These are phyloP conservation scores for Glomeris maerens DNA, from an alignment of 1,140 invertebrate species.

Conservation along the genomic window DNA sequence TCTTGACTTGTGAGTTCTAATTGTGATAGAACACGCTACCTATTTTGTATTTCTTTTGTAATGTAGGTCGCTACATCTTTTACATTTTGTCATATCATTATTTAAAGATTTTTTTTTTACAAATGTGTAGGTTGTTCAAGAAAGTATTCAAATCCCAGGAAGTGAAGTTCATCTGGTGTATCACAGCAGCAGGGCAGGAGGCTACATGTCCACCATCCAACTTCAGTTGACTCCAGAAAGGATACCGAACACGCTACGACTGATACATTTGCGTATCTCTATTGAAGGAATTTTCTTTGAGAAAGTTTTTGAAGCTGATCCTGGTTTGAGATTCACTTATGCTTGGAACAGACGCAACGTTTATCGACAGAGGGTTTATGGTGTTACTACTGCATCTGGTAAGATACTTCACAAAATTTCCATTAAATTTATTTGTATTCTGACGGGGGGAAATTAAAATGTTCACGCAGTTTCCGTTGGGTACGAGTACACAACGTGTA, in stretches of 20 bases:
- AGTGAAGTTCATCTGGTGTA: slow-evolving; percentile 87
- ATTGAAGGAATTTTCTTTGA: slow-evolving; percentile 81
- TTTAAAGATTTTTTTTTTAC: slow-evolving; percentile 5
- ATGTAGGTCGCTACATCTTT: too few species aligned
- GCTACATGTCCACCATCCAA: slow-evolving; percentile 88
- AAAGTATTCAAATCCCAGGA: slow-evolving; percentile 80
- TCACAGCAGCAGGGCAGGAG: slow-evolving; percentile 77
- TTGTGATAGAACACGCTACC: too few species aligned
- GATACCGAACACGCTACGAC: slow-evolving; percentile 60
- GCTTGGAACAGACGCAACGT: slow-evolving; percentile 92
- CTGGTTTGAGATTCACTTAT: slow-evolving; percentile 88
- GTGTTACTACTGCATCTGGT: slow-evolving; percentile 57
- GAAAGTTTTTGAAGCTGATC: slow-evolving; percentile 86
- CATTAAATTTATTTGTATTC: background rate
- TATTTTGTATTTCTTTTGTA: too few species aligned
- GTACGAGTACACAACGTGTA: slow-evolving; percentile 86
- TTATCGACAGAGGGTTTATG: slow-evolving; percentile 88
- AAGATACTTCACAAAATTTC: background rate
- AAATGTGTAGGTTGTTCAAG: slow-evolving; percentile 61
- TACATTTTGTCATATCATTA: too few species aligned
- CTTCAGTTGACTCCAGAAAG: slow-evolving; percentile 76
- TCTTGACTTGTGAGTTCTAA: too few species aligned
- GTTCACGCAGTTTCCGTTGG: slow-evolving; percentile 70
- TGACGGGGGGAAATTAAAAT: slow-evolving; percentile 6
- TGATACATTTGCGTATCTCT: slow-evolving; percentile 78